Conservation (phyloP, 2,888 invertebrate genomes). For the Caenorhabditis doughertyi region DNA sequence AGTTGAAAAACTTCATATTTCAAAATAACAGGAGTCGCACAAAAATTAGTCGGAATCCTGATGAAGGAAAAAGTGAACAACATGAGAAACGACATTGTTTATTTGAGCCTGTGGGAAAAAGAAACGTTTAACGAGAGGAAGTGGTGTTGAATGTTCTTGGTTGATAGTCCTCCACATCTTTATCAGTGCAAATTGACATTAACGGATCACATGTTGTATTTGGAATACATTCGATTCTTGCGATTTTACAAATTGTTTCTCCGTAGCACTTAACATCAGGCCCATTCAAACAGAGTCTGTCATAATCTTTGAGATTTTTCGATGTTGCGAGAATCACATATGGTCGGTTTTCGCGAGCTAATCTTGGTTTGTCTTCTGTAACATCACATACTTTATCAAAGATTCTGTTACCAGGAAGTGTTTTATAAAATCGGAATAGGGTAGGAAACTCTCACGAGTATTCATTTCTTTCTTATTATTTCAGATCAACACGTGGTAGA, state of each 20-base stretch:
- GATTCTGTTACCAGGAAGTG: no score
- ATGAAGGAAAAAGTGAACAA: background rate
- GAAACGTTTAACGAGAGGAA: slow-evolving; percentile 22
- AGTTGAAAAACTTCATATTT: background rate
- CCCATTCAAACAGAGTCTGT: slow-evolving; percentile 43
- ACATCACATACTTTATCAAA: no score
- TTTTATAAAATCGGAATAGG: no score
- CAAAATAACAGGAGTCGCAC: background rate
- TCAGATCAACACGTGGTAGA: no score
- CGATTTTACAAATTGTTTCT: slow-evolving; percentile 44
- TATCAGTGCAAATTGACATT: slow-evolving; percentile 45
- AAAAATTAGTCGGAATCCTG: background rate
- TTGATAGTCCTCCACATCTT: slow-evolving; percentile 32
- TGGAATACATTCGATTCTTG: slow-evolving; percentile 9
- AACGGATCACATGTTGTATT: slow-evolving; percentile 32
- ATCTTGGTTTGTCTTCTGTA: slow-evolving; percentile 40
- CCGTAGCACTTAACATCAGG: slow-evolving; percentile 24
- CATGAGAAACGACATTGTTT: slow-evolving; percentile 15
- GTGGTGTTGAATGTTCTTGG: slow-evolving; percentile 36
- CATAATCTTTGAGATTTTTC: slow-evolving; percentile 40
- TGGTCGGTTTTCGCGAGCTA: slow-evolving; percentile 44
- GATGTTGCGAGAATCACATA: slow-evolving; percentile 34
- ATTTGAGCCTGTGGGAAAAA: background rate
- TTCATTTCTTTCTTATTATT: no score
- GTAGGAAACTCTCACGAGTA: no score